phyloP scores from a whole-genome alignment of 1,140 invertebrate genomes.

The Drosophila littoralis region DNA sequence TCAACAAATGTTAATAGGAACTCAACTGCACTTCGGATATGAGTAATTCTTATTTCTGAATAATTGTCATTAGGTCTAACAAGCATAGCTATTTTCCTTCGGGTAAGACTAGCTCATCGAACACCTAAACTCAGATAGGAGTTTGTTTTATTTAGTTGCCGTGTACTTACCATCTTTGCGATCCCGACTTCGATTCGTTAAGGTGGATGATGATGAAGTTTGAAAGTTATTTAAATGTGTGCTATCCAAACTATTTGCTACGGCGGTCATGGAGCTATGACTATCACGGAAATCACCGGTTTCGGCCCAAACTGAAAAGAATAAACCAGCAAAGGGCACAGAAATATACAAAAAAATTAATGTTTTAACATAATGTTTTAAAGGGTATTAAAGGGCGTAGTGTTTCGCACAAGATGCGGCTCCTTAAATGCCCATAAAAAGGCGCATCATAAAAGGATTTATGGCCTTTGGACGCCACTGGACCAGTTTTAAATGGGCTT shows the following conservation, averaged over 20 bases:
- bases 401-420: not conserved
- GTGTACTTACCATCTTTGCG: slow-evolving; percentile 87
- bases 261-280: slow-evolving; percentile 89
- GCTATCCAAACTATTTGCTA: slow-evolving; percentile 88
- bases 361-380: slow-evolving; percentile 71
- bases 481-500: slow-evolving; percentile 67
- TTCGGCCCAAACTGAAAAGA: slow-evolving; percentile 92
- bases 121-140: too few species aligned
- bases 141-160: not conserved
- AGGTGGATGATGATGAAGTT: slow-evolving; percentile 85
- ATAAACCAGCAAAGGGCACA: slow-evolving; percentile 85
- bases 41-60: too few species aligned
- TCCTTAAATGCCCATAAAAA: slow-evolving; percentile 63
- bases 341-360: slow-evolving; percentile 82
- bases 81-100: too few species aligned
- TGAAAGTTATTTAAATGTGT: slow-evolving; percentile 86
- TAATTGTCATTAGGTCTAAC: too few species aligned
- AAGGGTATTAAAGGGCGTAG: slow-evolving; percentile 14
- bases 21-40: too few species aligned
- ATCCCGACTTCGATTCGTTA: slow-evolving; percentile 87
- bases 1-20: too few species aligned
- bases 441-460: slow-evolving; percentile 73
- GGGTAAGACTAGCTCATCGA: too few species aligned
- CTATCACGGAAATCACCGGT: slow-evolving; percentile 92
- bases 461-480: slow-evolving; percentile 25